Evolutionary conservation across 2,113 vertebrate species (phyloP), one percentile per base, ranked within the genome.

Genomic region (Tyto alba): DNA sequence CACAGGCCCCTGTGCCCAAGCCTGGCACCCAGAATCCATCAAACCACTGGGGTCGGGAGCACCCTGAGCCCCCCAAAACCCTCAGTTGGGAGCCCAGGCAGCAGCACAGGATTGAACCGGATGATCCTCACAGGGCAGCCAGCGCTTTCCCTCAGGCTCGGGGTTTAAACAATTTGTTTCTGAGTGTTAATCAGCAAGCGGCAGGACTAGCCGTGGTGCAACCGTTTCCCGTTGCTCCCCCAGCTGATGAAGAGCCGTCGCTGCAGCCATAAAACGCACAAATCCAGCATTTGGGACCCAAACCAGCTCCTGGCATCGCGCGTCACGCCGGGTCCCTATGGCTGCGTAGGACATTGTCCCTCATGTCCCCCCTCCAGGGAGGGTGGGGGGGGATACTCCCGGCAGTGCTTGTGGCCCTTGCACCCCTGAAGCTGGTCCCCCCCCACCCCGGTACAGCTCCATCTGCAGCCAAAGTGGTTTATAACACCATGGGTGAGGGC

Each of bases 281-380:
- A 88, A 79, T 40, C 5, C 80, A 2, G 10, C 2, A 2, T 52
- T 78, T 25, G 47, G 68, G 43, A 68, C 22, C 59, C 81, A 29
- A 38, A 60, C 1, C 81, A 6, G 57, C 63, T 23, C 38, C 77
- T 2, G 62, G 45, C 69, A 7, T 13, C 6, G 0, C 0, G 45
- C 0, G 9, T 26, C 11, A 16, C 2, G 0, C 12, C 0, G 2
- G 4, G 32, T 41, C 6, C 4, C 5, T 32, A 23, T 8, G 67
- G 50, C 3, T 27, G 36, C 0, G 8, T 8, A 43, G 47, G 20
- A 22, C 23, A 0, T 3, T 2, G 55, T 45, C 68, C 41, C 55
- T 36, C 0, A 2, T 32, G 78, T 47, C 7, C 15, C 47, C n/a
- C 7, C 18, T n/a, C 3, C 4, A 7, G 17, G 67, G 29, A 12